Evolutionary conservation across 2,888 invertebrate genomes (phyloP).

Genomic region (Pristionchus mayeri): DNA sequence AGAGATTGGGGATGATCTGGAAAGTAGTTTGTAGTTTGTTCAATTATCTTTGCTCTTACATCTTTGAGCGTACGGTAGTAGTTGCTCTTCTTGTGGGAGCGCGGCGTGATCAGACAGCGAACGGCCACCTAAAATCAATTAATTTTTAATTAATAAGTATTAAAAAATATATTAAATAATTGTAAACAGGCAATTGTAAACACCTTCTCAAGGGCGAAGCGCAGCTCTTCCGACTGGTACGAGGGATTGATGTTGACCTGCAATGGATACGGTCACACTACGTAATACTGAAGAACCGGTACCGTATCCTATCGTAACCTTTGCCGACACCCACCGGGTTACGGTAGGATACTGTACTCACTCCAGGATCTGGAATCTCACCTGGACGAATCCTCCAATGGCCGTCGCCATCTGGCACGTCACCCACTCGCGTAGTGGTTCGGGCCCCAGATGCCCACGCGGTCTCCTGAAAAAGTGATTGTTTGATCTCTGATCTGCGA

Average conservation of each 20-base stretch:
- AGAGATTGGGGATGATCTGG: slow-evolving; percentile 66
- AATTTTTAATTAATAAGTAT: no score
- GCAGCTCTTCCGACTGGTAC: slow-evolving; percentile 8
- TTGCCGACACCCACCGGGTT: no score
- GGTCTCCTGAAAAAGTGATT: slow-evolving; percentile 77
- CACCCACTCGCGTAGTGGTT: slow-evolving; percentile 15
- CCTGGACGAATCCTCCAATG: slow-evolving; percentile 8
- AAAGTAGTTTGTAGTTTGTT: not conserved
- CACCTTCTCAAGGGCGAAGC: slow-evolving; percentile 1
- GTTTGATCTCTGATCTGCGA: no score
- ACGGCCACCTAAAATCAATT: slow-evolving; percentile 75
- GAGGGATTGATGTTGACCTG: slow-evolving; percentile 71
- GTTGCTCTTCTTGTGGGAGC: slow-evolving; percentile 82
- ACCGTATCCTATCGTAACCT: not conserved
- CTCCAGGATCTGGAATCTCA: not conserved
- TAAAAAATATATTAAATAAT: no score
- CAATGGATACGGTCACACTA: slow-evolving; percentile 51
- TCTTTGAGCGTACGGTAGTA: slow-evolving; percentile 80
- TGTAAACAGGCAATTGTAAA: not conserved
- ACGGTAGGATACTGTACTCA: not conserved
- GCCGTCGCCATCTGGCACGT: not conserved
- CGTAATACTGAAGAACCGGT: not conserved
- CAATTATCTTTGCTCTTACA: not conserved
- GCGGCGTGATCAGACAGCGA: slow-evolving; percentile 83
- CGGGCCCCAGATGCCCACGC: not conserved